Base-by-base conservation (phyloP, 2,113 vertebrate species). In the Crotalus helleri region DNA sequence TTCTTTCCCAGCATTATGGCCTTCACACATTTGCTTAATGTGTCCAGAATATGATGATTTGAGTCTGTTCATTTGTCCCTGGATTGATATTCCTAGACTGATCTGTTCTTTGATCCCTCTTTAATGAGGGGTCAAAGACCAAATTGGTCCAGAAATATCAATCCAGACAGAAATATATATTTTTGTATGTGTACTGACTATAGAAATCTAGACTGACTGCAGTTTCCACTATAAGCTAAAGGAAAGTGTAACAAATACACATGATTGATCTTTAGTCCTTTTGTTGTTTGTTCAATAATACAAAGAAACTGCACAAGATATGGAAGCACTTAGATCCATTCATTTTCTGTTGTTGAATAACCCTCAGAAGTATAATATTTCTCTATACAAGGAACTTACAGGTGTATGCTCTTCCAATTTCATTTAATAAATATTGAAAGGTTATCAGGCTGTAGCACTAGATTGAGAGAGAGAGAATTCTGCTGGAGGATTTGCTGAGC, bases 381-480 rank as follows among this genome's bases (percentile, higher is more conserved):
- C 91, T 90, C 64, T 74, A 0, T 74, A 33, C 54, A 69, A 51
- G 87, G 58, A 87, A 93, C 88, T 53, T 1, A 13, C 12, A 1
- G 1, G 5, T 85, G 5, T 64, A 1, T 55, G 3, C 88, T 93
- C 92, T 90, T 23, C 90, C 57, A 12, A 51, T 90, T 93, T 91
- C 86, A 92, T 46, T 91, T 87, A 57, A 21, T 55, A 64, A 93
- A 81, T 24, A 91, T 24, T 90, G 10, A 87, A 94, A 74, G 92
- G n/a, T 12, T 93, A 39, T 92, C 88, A n/a, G 12, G 81, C 10
- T n/a, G 17, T n/a, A 85, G 6, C 15, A 1, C 8, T 17, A 26
- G 13, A 3, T 0, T 54, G 59, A 15, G 21, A 58, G 85, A 58
- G 85, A 93, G 33, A 91, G 58, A 64, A 69, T 3, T 54, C 57